phyloP scores from a whole-genome alignment of 2,113 vertebrate species.

The Megaptera novaeangliae region DNA sequence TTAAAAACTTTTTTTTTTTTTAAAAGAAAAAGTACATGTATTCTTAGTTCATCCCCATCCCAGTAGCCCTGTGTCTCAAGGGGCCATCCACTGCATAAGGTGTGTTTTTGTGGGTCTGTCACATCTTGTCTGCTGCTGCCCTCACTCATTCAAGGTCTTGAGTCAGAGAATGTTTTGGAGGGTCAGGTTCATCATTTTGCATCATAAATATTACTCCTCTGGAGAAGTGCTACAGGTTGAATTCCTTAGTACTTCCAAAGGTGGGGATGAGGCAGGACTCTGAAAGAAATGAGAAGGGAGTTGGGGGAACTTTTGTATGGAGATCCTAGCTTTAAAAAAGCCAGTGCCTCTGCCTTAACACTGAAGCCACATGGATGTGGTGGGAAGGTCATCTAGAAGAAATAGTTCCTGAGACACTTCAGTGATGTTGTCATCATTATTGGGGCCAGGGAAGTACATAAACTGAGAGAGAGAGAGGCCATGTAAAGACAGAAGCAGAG shows the following conservation, averaged over 20 bases:
- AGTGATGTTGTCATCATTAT: background rate
- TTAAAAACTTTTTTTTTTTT: background rate
- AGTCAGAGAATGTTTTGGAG: background rate
- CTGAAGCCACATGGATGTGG: background rate
- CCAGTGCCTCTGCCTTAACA: background rate
- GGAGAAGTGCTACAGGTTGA: background rate
- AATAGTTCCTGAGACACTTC: background rate
- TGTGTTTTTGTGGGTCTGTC: conserved; percentile 52
- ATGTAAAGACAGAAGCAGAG: background rate
- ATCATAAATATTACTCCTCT: background rate
- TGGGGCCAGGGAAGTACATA: background rate
- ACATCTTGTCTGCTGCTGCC: background rate
- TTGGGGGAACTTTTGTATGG: background rate
- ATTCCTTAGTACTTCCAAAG: background rate
- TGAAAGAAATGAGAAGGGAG: background rate
- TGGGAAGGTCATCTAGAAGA: background rate
- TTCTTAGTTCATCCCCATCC: background rate
- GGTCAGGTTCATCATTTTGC: background rate
- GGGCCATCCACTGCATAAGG: background rate
- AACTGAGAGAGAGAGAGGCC: background rate
- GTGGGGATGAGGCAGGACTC: background rate
- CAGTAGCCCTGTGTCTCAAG: background rate
- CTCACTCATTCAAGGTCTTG: background rate
- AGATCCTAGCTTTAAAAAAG: background rate
- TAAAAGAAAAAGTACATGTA: background rate